Evolutionary conservation across 2,888 invertebrate species (phyloP), one percentile per base, ranked within the genome.

Genomic region (Andrena hattorfiana): DNA sequence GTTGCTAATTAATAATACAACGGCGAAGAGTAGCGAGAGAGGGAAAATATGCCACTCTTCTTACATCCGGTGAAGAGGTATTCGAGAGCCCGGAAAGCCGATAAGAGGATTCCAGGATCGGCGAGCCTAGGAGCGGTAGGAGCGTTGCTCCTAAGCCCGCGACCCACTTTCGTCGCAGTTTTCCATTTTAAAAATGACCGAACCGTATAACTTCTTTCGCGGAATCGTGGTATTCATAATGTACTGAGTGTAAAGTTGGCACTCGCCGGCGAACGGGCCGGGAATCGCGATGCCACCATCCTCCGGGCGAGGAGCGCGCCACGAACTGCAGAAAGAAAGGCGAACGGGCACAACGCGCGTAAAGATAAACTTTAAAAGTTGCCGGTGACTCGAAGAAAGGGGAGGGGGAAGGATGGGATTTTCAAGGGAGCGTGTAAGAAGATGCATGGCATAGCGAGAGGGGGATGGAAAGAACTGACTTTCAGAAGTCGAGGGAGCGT

Each of bases 361-460:
- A 90, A 90, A 90, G 91, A 92, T 90, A 92, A 92, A 92, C 91
- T 92, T 90, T 83, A 26, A 88, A 91, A 92, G 91, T 92, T 91
- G 85, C 89, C 89, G 90, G 91, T 90, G 90, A 90, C 90, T 92
- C 86, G 85, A 64, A 68, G 66, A 73, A 84, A 83, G 77, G 76
- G 80, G 56, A 56, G 48, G 30, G 56, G 23, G n/a, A 16, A 8
- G 35, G 35, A 20, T 13, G 32, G 68, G 68, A 69, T 67, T 72
- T 30, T 13, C 16, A 56, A 56, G 26, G 30, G 23, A 32, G 8
- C 13, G 56, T 60, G 64, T 73, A 73, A 70, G 73, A 70, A 49
- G 83, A 81, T 81, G 76, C 81, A 66, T 48, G 54, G 23, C 8
- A 42, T 30, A 30, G 5, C 23, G 32, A 8, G 42, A 48, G 7